Conservation (phyloP, 2,797 vertebrate genomes). For the Sciurus vulgaris region DNA sequence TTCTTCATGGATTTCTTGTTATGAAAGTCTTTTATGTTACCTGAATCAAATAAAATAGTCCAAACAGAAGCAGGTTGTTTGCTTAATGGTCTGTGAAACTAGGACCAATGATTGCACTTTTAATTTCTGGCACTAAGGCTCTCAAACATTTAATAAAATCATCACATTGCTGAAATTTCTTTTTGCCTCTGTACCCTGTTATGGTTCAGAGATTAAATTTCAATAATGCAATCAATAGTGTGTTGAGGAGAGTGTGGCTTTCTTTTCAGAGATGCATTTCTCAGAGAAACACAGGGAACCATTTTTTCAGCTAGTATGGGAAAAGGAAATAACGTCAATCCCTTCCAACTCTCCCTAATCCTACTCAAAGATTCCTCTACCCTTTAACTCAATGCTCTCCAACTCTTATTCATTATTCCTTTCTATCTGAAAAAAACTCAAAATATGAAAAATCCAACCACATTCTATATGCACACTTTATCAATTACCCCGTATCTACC, state of each 20-base stretch:
- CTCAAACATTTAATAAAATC: conserved; percentile 78
- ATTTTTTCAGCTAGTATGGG: conserved; percentile 25
- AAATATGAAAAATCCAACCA: not conserved
- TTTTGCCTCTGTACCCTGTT: conserved; percentile 61
- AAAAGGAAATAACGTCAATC: not conserved
- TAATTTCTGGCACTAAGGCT: conserved; percentile 78
- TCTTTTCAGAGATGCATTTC: conserved; percentile 52
- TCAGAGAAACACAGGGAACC: not conserved
- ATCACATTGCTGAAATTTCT: conserved; percentile 72
- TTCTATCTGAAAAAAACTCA: not conserved
- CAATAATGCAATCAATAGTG: conserved; percentile 74
- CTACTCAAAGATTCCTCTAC: not conserved
- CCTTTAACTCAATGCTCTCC: not conserved
- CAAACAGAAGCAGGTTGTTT: conserved; percentile 81
- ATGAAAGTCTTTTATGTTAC: conserved; percentile 78
- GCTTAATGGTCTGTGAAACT: conserved; percentile 82
- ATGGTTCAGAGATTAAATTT: conserved; percentile 72
- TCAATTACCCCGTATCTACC: not conserved
- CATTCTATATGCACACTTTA: not conserved
- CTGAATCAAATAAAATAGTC: conserved; percentile 79
- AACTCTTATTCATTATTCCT: not conserved
- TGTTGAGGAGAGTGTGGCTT: conserved; percentile 69
- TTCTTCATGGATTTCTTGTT: conserved; percentile 79
- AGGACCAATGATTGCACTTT: conserved; percentile 75
- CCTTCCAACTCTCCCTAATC: not conserved